Percentiles rank a stretch among this genome's conserved stretches.
phyloP scores from a whole-genome alignment of 2,113 vertebrate species.

The Leptocoma aspasia region DNA sequence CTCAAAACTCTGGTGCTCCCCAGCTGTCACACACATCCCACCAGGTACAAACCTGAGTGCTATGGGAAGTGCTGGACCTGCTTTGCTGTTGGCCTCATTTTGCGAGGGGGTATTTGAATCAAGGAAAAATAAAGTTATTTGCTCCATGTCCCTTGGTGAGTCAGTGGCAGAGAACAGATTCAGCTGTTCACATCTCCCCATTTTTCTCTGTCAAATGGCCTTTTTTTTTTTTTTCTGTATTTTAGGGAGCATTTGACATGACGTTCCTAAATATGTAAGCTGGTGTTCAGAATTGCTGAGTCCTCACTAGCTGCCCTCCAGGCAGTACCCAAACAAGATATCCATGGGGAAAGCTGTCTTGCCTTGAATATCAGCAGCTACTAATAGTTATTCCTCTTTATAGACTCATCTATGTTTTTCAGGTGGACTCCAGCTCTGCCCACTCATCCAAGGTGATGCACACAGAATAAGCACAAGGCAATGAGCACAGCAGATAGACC shows the following conservation, averaged over 20 bases:
- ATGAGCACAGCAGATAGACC: neutral
- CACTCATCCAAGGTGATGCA: neutral
- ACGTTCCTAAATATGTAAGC: neutral
- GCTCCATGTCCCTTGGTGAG: neutral
- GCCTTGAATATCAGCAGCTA: neutral
- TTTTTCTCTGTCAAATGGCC: neutral
- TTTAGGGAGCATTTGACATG: neutral
- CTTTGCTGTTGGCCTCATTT: constrained; percentile 25
- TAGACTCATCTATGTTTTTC: neutral
- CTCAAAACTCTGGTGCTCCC: neutral
- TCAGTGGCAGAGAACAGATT: constrained; percentile 20
- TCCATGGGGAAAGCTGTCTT: neutral
- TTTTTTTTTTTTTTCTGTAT: neutral
- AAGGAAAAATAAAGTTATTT: neutral
- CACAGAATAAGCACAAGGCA: neutral
- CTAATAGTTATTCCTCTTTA: neutral
- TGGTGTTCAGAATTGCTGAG: constrained; percentile 30
- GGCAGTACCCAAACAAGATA: neutral
- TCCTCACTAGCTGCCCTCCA: constrained; percentile 1
- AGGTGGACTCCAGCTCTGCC: neutral
- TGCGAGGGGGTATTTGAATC: neutral
- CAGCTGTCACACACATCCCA: neutral
- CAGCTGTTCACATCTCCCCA: neutral
- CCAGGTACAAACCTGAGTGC: neutral
- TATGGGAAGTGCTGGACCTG: neutral